A percentile compares a stretch with the other conserved stretches of the same genome.
phyloP scores from a whole-genome alignment of 1,140 invertebrate genomes.

The Cryptotermes secundus region DNA sequence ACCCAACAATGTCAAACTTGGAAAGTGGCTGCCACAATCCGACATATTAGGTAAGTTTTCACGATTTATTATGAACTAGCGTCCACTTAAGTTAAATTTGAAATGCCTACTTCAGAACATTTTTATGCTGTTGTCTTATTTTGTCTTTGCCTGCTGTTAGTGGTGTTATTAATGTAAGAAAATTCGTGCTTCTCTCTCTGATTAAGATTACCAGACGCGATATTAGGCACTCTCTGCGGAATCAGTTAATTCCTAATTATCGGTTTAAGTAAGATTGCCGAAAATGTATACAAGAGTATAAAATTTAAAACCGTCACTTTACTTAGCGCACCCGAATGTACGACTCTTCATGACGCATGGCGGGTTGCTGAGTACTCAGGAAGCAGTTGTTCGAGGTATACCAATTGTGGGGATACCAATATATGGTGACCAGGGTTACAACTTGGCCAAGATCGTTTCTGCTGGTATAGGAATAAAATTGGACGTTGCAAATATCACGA shows the following conservation, averaged over 20 bases:
- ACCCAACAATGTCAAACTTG: background rate
- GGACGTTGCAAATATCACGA: slow-evolving; percentile 23
- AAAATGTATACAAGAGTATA: too few species aligned
- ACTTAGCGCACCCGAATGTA: slow-evolving; percentile 41
- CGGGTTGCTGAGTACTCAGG: slow-evolving; percentile 47
- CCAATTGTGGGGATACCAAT: slow-evolving; percentile 44
- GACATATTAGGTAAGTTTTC: slow-evolving; percentile 43
- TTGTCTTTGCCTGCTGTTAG: too few species aligned
- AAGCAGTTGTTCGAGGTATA: slow-evolving; percentile 42
- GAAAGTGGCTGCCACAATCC: slow-evolving; percentile 44
- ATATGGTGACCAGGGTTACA: slow-evolving; percentile 45
- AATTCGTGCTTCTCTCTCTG: too few species aligned
- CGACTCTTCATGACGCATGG: slow-evolving; percentile 50
- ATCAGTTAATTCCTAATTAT: too few species aligned
- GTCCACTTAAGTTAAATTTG: too few species aligned
- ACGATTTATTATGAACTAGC: too few species aligned
- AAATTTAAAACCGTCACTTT: background rate
- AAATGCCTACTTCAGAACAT: too few species aligned
- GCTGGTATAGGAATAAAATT: slow-evolving; percentile 24
- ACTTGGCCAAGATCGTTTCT: background rate
- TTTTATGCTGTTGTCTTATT: too few species aligned
- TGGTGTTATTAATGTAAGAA: too few species aligned
- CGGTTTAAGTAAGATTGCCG: too few species aligned
- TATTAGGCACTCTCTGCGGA: too few species aligned
- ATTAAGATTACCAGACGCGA: too few species aligned